Conservation (phyloP, 2,113 vertebrate species). For the Erpornis zantholeuca region DNA sequence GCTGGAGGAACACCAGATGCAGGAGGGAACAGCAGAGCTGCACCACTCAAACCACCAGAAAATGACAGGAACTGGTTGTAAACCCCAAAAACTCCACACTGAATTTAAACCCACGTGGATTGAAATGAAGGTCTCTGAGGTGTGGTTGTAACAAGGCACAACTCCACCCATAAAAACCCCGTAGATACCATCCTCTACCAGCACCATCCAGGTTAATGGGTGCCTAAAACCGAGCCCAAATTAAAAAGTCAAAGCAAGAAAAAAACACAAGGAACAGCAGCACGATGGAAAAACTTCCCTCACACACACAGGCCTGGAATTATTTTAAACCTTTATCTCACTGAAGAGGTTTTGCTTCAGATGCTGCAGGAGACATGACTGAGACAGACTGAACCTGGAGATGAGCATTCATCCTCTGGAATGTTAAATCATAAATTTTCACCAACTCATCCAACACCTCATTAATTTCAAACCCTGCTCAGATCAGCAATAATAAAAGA, state of each 20-base stretch:
- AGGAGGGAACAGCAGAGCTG: not conserved
- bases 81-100: not conserved
- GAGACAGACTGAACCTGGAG: not conserved
- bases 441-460: not conserved
- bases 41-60: not conserved
- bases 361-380: not conserved
- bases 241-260: not conserved
- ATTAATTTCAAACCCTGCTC: not conserved
- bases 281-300: not conserved
- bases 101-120: not conserved
- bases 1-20: not conserved
- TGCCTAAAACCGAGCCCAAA: not conserved
- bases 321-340: not conserved
- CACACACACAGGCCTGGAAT: not conserved
- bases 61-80: not conserved
- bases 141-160: accelerated
- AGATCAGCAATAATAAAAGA: not conserved
- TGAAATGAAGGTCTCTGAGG: not conserved
- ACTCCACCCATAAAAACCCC: accelerated
- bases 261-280: not conserved
- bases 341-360: not conserved
- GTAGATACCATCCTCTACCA: not conserved
- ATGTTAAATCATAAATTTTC: not conserved
- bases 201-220: accelerated
- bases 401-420: not conserved